Conservation (phyloP, 2,888 invertebrate species). For the Coelinius sp. region DNA sequence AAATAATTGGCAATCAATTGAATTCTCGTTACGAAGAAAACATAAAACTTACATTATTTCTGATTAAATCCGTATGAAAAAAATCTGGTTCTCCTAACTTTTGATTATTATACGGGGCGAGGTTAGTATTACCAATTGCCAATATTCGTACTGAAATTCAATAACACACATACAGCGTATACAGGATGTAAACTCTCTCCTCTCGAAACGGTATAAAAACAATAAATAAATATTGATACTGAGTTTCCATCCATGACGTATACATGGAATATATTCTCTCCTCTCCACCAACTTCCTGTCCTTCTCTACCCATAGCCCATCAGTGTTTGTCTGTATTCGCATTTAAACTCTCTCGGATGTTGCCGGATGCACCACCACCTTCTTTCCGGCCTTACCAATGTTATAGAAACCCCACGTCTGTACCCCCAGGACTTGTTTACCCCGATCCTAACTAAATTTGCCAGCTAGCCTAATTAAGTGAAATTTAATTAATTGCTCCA, state of each 20-base stretch:
- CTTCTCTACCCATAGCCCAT: slow-evolving; percentile 6
- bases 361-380: slow-evolving; percentile 55
- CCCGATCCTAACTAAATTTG: slow-evolving; percentile 53
- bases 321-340: slow-evolving; percentile 7
- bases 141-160: slow-evolving; percentile 56
- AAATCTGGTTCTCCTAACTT: background rate
- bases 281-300: slow-evolving; percentile 8
- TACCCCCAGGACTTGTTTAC: slow-evolving; percentile 34
- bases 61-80: background rate
- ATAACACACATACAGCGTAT: slow-evolving; percentile 59
- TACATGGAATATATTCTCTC: slow-evolving; percentile 32
- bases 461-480: slow-evolving; percentile 51
- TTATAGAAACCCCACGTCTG: slow-evolving; percentile 20
- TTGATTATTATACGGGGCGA: slow-evolving; percentile 1
- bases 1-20: background rate
- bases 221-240: slow-evolving; percentile 61
- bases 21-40: background rate
- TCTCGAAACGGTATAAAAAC: slow-evolving; percentile 57
- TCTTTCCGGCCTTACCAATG: slow-evolving; percentile 49
- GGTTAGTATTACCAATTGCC: slow-evolving; percentile 30
- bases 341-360: slow-evolving; percentile 2
- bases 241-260: slow-evolving; percentile 48
- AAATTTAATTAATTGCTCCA: slow-evolving; percentile 48
- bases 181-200: slow-evolving; percentile 59
- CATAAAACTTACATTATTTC: background rate